Evolutionary conservation across 2,113 vertebrate species (phyloP), one percentile per base, ranked within the genome.

Genomic region (Romanogobio albipinnatus): DNA sequence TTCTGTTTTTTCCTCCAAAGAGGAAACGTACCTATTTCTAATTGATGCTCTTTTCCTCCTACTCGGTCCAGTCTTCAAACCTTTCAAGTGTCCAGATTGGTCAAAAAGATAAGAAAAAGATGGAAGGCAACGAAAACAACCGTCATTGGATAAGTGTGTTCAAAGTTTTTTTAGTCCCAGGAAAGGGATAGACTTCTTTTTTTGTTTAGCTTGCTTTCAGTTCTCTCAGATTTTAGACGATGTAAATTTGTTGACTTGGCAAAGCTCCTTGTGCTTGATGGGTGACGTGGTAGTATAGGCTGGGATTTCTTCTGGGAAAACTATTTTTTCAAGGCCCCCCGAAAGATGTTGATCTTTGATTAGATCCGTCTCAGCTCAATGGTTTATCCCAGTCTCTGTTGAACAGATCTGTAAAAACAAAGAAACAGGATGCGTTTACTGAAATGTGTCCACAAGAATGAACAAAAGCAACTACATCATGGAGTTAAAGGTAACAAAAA

Each of bases 71-170:
- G 68, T 75, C 33, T 85, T 76, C 2, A 39, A 86, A 90, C 82
- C 3, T 6, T 90, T 95, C 93, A 94, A 90, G 93, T 94, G 91
- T 93, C 93, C 56, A 94, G 81, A 90, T 90, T 91, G 73, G 92
- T 91, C 84, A 94, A 84, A 82, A 94, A 93, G 70, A 94, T 92
- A 83, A 95, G 92, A 90, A 95, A 93, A 88, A 94, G 92, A 86
- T 93, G 92, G 73, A 93, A 91, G 85, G 91, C 91, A 78, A 92
- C 88, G 84, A 92, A 92, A 88, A 91, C 84, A 87, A 90, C 87
- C 91, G 91, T 93, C 93, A 95, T 94, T 94, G 92, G 93, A 84
- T 59, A 90, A 14, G 33, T 81, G 88, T 19, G 36, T 73, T 73
- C 39, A 84, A 19, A 24, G 49, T 11, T 70, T 68, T 13, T 53